These are phyloP conservation scores for Chrysocyon brachyurus DNA, from an alignment of 2,797 vertebrate genomes.

Conservation along the genomic window DNA sequence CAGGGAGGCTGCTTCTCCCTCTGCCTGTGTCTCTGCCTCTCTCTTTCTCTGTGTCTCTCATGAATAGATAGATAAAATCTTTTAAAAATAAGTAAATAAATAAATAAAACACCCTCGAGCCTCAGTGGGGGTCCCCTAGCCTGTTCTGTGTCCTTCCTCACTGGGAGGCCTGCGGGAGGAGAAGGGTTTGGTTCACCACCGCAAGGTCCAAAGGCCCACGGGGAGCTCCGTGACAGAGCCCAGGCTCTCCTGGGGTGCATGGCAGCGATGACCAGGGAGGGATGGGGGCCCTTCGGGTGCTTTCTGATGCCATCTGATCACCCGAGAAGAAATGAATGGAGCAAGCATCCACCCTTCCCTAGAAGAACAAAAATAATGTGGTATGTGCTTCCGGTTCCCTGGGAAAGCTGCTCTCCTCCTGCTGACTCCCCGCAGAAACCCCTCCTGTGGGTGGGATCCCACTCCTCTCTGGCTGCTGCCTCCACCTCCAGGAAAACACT, in stretches of 20 bases:
- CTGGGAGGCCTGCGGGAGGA: background rate
- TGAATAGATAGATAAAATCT: too few species aligned
- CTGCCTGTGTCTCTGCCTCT: too few species aligned
- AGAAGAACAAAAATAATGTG: constrained; percentile 12
- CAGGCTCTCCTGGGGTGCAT: background rate
- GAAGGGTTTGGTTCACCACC: too few species aligned
- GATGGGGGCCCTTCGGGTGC: background rate
- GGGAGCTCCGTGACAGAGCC: background rate
- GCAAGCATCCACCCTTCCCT: background rate
- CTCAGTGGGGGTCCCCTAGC: background rate
- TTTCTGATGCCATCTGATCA: background rate
- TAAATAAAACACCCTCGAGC: background rate
- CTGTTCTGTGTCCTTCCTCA: background rate
- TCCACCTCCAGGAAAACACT: constrained; percentile 25
- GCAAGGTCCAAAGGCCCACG: background rate
- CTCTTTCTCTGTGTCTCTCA: too few species aligned
- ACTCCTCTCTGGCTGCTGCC: constrained; percentile 34
- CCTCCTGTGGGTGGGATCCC: background rate
- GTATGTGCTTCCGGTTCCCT: background rate
- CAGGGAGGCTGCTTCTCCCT: too few species aligned
- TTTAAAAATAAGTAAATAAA: too few species aligned
- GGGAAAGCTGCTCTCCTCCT: background rate
- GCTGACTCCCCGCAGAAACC: background rate
- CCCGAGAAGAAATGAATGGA: background rate
- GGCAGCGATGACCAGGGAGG: background rate